Evolutionary conservation across 2,888 invertebrate genomes (phyloP), one percentile per base, ranked within the genome.

Genomic region (Drosophila pegasa): DNA sequence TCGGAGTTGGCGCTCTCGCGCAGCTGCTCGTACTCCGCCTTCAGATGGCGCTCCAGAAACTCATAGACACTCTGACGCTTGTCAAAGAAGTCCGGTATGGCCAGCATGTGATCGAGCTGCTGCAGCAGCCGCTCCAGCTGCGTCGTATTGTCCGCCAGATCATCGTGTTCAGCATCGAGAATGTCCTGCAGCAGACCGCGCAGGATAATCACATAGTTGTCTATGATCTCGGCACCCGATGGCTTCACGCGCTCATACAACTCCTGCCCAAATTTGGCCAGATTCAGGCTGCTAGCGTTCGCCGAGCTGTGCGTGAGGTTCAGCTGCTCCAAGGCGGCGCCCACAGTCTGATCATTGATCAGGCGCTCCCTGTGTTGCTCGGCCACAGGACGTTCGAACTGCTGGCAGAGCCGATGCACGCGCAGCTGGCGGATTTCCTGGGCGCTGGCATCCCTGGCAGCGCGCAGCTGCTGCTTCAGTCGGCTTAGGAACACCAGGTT

Each of bases 11-110:
- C n/a, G 2, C 50, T 51, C n/a, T 57, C 64, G 0, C 75, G 64
- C 9, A 79, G 54, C 41, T 80, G 72, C 16, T 84, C 89, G 50
- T 76, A 80, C 5, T 86, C 88, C 3, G 62, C 3, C 0, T 73
- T 68, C 6, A 90, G 56, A 43, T 86, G 75, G 0, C 69, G 73
- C 52, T 90, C 78, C 52, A 90, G 59, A 52, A 91, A 91, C 6
- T 77, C 70, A 27, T 90, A 90, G 4, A 90, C 63, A n/a, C 80
- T 81, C 35, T 89, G 87, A 0, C 90, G 89, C 54, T 90, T 90
- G 18, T 73, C 83, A 33, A 88, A 90, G 58, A 91, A 90, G 58
- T 90, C 90, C 0, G 54, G 18, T 2, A 73, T 83, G 29, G 62
- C 47, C 25, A 90, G 55, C 65, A 91, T 79, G 8, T 7, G 31